Percentiles rank a stretch among this genome's conserved stretches.
Evolutionary conservation across 2,888 invertebrate genomes (phyloP).

Genomic region (Caenorhabditis macrosperma): DNA sequence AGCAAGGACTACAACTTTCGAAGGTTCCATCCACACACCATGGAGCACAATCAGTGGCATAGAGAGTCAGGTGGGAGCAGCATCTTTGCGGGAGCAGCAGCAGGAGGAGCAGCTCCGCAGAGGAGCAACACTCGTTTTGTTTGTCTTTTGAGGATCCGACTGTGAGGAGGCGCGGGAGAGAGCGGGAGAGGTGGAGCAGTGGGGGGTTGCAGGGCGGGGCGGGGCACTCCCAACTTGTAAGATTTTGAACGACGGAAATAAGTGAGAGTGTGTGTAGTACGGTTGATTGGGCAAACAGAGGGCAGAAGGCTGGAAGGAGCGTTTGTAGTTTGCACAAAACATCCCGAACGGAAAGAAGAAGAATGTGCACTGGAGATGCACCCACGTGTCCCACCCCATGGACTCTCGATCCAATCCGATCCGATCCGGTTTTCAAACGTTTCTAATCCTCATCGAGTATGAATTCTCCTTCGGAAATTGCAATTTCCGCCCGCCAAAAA

Average conservation of each 20-base stretch:
- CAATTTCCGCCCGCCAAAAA: not conserved
- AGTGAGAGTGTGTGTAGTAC: slow-evolving; percentile 16
- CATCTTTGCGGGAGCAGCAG: slow-evolving; percentile 25
- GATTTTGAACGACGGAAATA: slow-evolving; percentile 36
- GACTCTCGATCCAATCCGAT: not conserved
- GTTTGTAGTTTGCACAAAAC: slow-evolving; percentile 17
- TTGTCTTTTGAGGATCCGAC: slow-evolving; percentile 53
- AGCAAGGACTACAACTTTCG: slow-evolving; percentile 8
- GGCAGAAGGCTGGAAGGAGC: not conserved
- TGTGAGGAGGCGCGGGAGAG: slow-evolving; percentile 9
- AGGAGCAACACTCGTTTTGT: slow-evolving; percentile 43
- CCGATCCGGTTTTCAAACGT: not conserved
- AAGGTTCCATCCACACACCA: slow-evolving; percentile 10
- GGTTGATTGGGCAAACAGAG: slow-evolving; percentile 11
- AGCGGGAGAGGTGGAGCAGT: slow-evolving; percentile 22
- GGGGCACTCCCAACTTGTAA: slow-evolving; percentile 46
- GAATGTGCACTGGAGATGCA: not conserved
- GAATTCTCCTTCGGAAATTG: not conserved
- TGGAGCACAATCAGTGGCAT: not conserved
- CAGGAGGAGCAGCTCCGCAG: slow-evolving; percentile 14
- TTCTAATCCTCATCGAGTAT: not conserved
- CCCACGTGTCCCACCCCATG: too few relatives aligned
- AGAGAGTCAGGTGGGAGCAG: slow-evolving; percentile 18
- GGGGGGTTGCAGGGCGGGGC: slow-evolving; percentile 39
- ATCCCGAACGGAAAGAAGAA: too few relatives aligned